These are phyloP conservation scores for Tetragnatha montana DNA, from an alignment of 2,888 invertebrate species.

Conservation along the genomic window DNA sequence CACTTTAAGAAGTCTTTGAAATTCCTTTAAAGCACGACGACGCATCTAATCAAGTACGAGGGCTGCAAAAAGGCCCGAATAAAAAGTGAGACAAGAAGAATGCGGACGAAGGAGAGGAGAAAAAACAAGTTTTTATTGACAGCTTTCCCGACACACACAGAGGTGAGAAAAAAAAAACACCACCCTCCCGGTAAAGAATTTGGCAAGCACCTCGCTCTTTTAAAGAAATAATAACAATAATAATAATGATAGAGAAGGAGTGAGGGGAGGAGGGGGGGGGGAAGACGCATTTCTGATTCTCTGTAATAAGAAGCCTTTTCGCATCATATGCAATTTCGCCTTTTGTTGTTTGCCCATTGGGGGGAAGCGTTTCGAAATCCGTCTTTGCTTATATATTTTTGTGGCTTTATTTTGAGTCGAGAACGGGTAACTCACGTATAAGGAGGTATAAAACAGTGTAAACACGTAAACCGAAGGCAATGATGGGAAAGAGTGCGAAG, in stretches of 20 bases:
- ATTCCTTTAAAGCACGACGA: conserved; percentile 24
- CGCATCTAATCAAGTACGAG: conserved; percentile 52
- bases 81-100: conserved; percentile 12
- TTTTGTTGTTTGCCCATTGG: conserved; percentile 40
- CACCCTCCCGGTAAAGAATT: conserved; percentile 36
- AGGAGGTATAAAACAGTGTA: conserved; percentile 31
- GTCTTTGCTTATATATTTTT: conserved; percentile 32
- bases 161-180: conserved; percentile 8
- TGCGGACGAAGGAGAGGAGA: not conserved
- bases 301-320: conserved; percentile 56
- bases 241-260: too few species aligned
- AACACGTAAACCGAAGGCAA: conserved; percentile 28
- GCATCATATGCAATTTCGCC: conserved; percentile 61
- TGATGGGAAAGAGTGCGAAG: conserved; percentile 18
- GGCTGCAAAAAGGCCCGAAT: not conserved
- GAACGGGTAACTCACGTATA: conserved; percentile 45
- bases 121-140: conserved; percentile 48
- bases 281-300: conserved; percentile 19
- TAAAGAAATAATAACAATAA: not conserved
- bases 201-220: conserved; percentile 22
- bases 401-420: not conserved
- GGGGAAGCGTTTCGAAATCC: conserved; percentile 30
- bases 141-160: conserved; percentile 38
- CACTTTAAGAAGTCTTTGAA: conserved; percentile 37
- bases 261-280: not conserved